Evolutionary conservation across 2,113 vertebrate genomes (phyloP), one percentile per base, ranked within the genome.

Genomic region (Lasiurus cinereus): DNA sequence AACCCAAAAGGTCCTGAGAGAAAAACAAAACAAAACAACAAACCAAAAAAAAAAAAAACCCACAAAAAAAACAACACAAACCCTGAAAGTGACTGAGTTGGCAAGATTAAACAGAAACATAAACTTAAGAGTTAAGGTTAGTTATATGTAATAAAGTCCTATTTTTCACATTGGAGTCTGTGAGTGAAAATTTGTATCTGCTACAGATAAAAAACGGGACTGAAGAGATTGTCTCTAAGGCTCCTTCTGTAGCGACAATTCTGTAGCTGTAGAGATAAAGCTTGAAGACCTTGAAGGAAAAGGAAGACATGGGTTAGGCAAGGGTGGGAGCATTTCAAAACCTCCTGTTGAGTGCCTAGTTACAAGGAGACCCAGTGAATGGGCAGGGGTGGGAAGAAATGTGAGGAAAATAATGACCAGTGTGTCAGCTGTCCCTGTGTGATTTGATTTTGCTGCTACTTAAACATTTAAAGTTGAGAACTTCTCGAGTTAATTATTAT

Each of bases 401-500:
- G 4, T 22, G 6, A n/a, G 29, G 14, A 90, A 73, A 84, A 69
- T 48, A 15, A 72, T 43, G 62, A 73, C 36, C 9, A 18, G 0
- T 82, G 31, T 66, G 22, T 80, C 64, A 87, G 48, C 11, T 54
- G 48, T 62, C 27, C 27, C 11, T 70, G 64, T 67, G 64, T 93
- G 39, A 69, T 86, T 83, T 74, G 54, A 73, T 31, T 93, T 89
- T 89, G n/a, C 36, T 94, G 33, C 64, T 93, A 76, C 56, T 89
- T 77, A 86, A 94, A 89, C 22, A 91, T 86, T 72, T 36, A 62
- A 73, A 89, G 19, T 62, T 69, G 79, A 86, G 74, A 56, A 48
- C 8, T 87, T 74, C 56, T 79, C 29, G 78, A 86, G 76, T 76
- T 96, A 50, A 93, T 95, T 83, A 94, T 94, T 92, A 90, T 91